Conservation (phyloP, 2,888 invertebrate genomes). For the Drosophila hamatofila region DNA sequence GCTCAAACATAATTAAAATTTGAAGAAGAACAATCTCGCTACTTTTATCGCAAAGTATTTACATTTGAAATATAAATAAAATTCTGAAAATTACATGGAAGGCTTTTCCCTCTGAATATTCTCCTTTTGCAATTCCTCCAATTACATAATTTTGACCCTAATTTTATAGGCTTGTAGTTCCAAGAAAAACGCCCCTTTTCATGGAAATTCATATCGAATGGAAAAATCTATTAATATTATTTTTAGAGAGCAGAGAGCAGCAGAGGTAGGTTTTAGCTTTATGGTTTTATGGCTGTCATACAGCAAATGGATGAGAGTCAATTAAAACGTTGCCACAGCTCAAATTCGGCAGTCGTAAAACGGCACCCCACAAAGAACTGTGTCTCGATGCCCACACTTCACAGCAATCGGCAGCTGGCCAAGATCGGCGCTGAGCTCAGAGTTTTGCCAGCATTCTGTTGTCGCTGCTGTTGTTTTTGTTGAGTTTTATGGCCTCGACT, state of each 20-base stretch:
- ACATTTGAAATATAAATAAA: too few relatives aligned
- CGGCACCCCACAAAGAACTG: conserved; percentile 16
- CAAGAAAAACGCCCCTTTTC: background rate
- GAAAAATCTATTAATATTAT: background rate
- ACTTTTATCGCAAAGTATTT: too few relatives aligned
- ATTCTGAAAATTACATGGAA: background rate
- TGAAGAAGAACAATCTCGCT: too few relatives aligned
- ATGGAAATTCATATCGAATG: background rate
- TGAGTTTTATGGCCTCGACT: conserved; percentile 41
- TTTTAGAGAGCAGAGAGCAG: background rate
- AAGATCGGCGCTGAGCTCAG: conserved; percentile 26
- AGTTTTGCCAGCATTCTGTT: conserved; percentile 11
- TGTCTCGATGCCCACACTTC: conserved; percentile 9
- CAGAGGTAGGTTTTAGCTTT: conserved; percentile 2
- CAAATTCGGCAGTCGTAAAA: conserved; percentile 42
- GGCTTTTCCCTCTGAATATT: background rate
- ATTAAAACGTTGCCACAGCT: conserved; percentile 42
- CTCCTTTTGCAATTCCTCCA: background rate
- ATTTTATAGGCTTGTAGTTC: background rate
- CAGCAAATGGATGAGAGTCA: conserved; percentile 40
- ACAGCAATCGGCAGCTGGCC: conserved; percentile 23
- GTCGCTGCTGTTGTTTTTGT: too few relatives aligned
- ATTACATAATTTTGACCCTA: background rate
- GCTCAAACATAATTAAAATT: too few relatives aligned
- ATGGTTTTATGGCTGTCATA: conserved; percentile 39